Base-by-base conservation (phyloP, 2,797 vertebrate genomes). In the Serranus cabrilla region DNA sequence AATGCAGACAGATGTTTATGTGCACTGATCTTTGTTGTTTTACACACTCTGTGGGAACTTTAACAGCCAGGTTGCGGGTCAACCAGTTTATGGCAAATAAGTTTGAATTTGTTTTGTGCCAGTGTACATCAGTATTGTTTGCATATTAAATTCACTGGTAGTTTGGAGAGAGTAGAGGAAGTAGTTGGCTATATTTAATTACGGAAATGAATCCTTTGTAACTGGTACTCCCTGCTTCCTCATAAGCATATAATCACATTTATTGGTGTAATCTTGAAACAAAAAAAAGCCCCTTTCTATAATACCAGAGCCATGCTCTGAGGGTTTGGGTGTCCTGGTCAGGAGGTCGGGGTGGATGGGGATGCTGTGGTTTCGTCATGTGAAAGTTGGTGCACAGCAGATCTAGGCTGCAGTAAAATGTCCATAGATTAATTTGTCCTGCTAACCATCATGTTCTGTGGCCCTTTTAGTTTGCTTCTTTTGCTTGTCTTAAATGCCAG, bases 321-420 rank as follows among this genome's bases (percentile, higher is more conserved):
- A 20, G 21, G 12, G 16, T 71, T 74, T 55, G 17, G 13, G 14
- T 43, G 34, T 60, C 23, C 3, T 51, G 46, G 31, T 51, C 40
- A 56, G 51, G 2, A 54, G 18, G 27, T 68, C 10, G 5, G 17
- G 2, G 7, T 21, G 25, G 47, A 6, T 43, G 49, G 2, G 1
- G 49, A 21, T 55, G 9, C n/a, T 40, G 37, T 37, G 39, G 11
- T 47, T 59, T 37, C n/a, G 37, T 39, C 51, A 10, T 59, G 34
- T 56, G 54, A 74, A 16, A 74, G 56, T 46, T 66, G 18, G 40
- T 27, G 16, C 21, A n/a, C 5, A 49, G 47, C 17, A 43, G 20
- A 49, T 46, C n/a, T 50, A 39, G 51, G 56, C 55, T 34, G 17
- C 55, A 40, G 11, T 47, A 20, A 66, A 40, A 52, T 63, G 55